Evolutionary conservation across 1,140 invertebrate genomes (phyloP), one percentile per base, ranked within the genome.

Genomic region (Bombus pascuorum): DNA sequence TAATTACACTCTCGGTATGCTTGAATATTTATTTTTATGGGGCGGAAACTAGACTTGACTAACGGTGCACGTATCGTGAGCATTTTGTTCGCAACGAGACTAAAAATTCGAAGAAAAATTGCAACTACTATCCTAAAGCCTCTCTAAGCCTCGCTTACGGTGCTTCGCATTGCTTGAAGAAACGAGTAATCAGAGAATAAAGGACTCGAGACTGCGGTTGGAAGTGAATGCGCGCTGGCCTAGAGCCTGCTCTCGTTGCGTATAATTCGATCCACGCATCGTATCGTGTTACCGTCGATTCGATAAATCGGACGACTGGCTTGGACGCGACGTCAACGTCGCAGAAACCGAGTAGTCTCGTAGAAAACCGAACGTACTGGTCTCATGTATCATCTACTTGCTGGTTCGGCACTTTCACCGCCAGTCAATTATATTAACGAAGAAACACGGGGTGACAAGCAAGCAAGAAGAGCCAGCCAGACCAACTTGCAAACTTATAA

Each of bases 401-500:
- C 77, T 66, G 53, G 44, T 85, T 86, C 80, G 79, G 78, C 87
- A 66, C 88, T 90, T 87, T 87, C 83, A n/a, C 86, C 74, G 65
- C 59, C 86, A 66, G 83, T 85, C 89, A 90, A 90, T 90, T 88
- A 81, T 83, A 81, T 90, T 94, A 94, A 94, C 91, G 93, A 94
- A 93, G 94, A 94, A 93, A 93, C 91, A 93, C 91, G 88, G 91
- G 82, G 89, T 90, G 91, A 87, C 88, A 77, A 87, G 57, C 73
- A 13, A 39, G 73, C 62, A 74, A 65, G 75, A 87, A 34, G 47
- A 84, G 75, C 32, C 59, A 84, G 75, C 32, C 59, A 15, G 10
- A 78, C 77, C 53, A 57, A 78, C 53, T 32, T 44, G 70, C 80
- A 68, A 87, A 90, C 81, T 87, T 90, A 81, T 83, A 90, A 89